Percentiles rank a stretch among this genome's conserved stretches.
These are phyloP conservation scores for Solea solea DNA, from an alignment of 2,113 vertebrate species.

Conservation along the genomic window DNA sequence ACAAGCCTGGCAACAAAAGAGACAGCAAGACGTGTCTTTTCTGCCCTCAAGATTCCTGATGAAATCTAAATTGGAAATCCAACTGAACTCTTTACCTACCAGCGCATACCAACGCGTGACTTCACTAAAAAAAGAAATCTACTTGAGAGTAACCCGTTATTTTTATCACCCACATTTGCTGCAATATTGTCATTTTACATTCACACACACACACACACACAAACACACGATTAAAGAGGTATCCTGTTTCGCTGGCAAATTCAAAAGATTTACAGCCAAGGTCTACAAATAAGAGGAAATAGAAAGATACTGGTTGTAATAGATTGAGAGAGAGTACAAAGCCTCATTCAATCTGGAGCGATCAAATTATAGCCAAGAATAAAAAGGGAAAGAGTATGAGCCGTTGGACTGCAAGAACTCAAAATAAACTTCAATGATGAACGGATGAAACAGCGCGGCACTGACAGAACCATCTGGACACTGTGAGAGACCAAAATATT, in stretches of 20 bases:
- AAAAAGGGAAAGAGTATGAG: background rate
- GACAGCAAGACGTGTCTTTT: conserved; percentile 17
- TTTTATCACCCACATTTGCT: background rate
- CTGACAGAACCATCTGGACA: background rate
- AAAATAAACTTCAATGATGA: background rate
- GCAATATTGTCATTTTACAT: conserved; percentile 1
- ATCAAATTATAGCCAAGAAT: background rate
- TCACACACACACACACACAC: conserved; percentile 13
- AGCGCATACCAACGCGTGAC: background rate
- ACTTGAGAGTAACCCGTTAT: conserved; percentile 8
- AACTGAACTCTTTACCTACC: background rate
- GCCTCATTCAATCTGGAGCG: background rate
- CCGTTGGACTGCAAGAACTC: background rate
- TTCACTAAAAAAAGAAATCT: conserved; percentile 10
- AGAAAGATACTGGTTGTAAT: background rate
- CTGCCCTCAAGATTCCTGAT: background rate
- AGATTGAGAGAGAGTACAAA: background rate
- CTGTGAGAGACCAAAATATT: background rate
- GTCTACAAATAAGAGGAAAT: background rate
- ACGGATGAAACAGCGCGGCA: background rate
- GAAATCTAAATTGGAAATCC: background rate
- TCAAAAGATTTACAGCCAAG: background rate
- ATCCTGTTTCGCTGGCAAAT: background rate
- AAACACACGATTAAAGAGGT: conserved; percentile 2
- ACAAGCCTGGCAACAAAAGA: conserved; percentile 9